Conservation (phyloP, 2,888 invertebrate species). For the Liposcelis brunnea region DNA sequence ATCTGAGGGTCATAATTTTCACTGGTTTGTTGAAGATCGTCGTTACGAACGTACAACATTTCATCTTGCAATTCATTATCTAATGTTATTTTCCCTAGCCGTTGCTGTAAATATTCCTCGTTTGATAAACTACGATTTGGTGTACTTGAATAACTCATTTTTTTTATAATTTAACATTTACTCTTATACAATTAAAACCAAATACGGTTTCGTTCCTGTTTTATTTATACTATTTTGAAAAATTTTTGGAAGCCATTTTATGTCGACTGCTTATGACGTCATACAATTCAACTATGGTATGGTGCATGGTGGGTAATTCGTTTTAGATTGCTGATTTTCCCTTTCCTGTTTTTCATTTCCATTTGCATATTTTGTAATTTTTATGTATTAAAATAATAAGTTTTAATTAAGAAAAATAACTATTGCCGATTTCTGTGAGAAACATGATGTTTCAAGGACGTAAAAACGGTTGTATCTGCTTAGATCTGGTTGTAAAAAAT, state of each 20-base stretch:
- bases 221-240: constrained; percentile 6
- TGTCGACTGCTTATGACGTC: constrained; percentile 8
- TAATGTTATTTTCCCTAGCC: constrained; percentile 11
- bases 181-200: no score
- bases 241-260: constrained; percentile 6
- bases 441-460: no score
- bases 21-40: background rate
- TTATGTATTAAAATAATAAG: no score
- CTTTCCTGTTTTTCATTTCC: no score
- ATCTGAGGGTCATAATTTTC: background rate
- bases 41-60: background rate
- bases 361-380: no score
- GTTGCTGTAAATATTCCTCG: constrained; percentile 10
- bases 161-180: background rate
- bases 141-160: constrained; percentile 9
- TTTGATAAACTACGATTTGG: constrained; percentile 4
- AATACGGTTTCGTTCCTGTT: background rate
- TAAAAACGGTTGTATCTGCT: no score
- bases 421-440: no score
- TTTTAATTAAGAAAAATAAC: no score
- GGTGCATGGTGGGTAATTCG: no score
- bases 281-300: background rate
- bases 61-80: constrained; percentile 7
- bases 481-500: no score
- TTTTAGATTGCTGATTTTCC: no score